Evolutionary conservation across 2,888 invertebrate genomes (phyloP), one percentile per base, ranked within the genome.

Genomic region (Rhingia rostrata): DNA sequence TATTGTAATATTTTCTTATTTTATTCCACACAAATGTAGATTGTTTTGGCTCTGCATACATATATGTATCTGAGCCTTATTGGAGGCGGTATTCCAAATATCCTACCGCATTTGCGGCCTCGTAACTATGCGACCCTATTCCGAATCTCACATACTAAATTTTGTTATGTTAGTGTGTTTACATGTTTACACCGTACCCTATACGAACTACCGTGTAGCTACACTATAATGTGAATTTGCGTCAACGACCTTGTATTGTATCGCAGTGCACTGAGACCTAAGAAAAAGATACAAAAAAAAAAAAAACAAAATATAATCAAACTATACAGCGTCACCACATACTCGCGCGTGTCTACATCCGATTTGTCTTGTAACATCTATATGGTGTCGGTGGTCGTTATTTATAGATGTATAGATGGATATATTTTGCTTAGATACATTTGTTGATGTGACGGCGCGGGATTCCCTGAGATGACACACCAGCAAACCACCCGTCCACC

Each of bases 141-240:
- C 84, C 74, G 61, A 75, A 66, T 66, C 66, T 80, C 75, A 84
- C 84, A 84, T 80, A 84, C 84, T 70, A 84, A 83, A 70, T 84
- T 84, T 84, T 60, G 75, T n/a, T 75, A 70, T 69, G 61, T 45
- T 75, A 61, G 84, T 84, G 74, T 84, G 84, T 37, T 72, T 41
- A 49, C 47, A 56, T 60, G 30, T 75, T 33, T n/a, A 54, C 39
- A 75, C 45, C 56, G 47, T 80, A 67, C 77, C 73, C 67, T 78
- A 83, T 49, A 78, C 67, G 63, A 74, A 83, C 69, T 64, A 43
- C 61, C 54, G 72, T 82, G 77, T 82, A 72, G 66, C 69, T 78
- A 83, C 67, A 63, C 78, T 83, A 54, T 83, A 64, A 72, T 54
- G 22, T 63, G 67, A 69, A 60, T 77, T 77, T 61, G 60, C 47